Conservation (phyloP, 2,113 vertebrate genomes). For the Urocynchramus pylzowi region DNA sequence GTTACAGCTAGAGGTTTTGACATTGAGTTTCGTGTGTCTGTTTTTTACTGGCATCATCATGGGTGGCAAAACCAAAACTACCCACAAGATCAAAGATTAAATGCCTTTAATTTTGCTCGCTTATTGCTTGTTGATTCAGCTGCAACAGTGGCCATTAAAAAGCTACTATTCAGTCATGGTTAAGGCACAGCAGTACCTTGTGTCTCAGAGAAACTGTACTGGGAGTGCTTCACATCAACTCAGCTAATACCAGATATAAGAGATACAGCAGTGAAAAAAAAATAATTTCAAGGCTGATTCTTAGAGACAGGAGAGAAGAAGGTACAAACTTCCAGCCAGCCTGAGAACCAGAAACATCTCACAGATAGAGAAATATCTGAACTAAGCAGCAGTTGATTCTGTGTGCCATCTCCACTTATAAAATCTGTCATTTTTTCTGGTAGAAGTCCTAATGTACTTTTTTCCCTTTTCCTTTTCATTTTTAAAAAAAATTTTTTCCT, state of each 20-base stretch:
- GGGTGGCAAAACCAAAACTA: neutral
- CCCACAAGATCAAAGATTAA: neutral
- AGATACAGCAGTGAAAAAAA: neutral
- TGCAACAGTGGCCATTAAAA: neutral
- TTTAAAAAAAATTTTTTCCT: too few relatives aligned
- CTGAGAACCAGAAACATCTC: neutral
- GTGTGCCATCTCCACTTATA: neutral
- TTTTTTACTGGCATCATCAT: neutral
- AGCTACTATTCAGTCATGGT: neutral
- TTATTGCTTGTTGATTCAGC: slow-evolving; percentile 42
- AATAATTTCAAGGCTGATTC: neutral
- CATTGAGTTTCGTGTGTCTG: neutral
- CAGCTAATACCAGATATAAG: neutral
- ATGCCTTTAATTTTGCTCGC: slow-evolving; percentile 2
- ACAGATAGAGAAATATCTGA: neutral
- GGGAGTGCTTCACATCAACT: neutral
- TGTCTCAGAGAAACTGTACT: neutral
- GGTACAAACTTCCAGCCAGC: neutral
- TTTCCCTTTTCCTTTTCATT: neutral
- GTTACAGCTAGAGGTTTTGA: neutral
- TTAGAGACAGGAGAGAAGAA: neutral
- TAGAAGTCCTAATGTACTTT: neutral
- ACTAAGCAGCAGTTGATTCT: neutral
- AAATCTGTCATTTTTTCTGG: neutral
- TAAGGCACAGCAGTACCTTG: neutral